Base-by-base conservation (phyloP, 2,888 invertebrate species). In the Rhagonycha lutea region DNA sequence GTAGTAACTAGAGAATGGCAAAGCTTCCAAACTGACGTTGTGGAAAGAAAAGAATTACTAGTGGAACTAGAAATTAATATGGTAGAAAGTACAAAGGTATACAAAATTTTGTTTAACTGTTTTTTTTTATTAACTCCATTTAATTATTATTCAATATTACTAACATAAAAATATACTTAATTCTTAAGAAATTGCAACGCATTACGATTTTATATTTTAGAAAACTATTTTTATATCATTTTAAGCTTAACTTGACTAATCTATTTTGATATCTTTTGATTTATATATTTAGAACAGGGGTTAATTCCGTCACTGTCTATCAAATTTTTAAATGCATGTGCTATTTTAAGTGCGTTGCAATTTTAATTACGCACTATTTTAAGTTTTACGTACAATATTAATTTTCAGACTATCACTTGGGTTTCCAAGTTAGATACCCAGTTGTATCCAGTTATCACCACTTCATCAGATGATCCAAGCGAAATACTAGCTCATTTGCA, bases 361-460 rank as follows among this genome's bases (percentile, higher is more conserved):
- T 47, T 47, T 47, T 47, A 68, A 29, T 29, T 28, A 32, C 29
- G 29, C 29, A 4, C 28, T 68, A 24, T 68, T 68, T 32, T 63
- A 24, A 63, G 24, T 14, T 67, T n/a, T 18, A 77, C 80, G 80
- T 79, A 75, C 47, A n/a, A n/a, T 47, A 79, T n/a, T n/a, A n/a
- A n/a, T 84, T 47, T 87, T 18, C 83, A 93, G 93, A 92, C 91
- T 23, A 89, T 93, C 79, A 90, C 90, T 80, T 92, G 91, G 90
- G 91, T 92, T 81, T 90, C 92, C 4, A 91, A 92, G 86, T 89
- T 94, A 83, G 93, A 94, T 84, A 90, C 91, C 68, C 93, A 94
- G 83, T 88, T 95, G 75, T 95, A 94, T 89, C 95, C 95, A 23
- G 90, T 94, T 68, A 91, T 95, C 80, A 92, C 91, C 68, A 91